Conservation (phyloP, 1,140 invertebrate species). For the Megalopta genalis region DNA sequence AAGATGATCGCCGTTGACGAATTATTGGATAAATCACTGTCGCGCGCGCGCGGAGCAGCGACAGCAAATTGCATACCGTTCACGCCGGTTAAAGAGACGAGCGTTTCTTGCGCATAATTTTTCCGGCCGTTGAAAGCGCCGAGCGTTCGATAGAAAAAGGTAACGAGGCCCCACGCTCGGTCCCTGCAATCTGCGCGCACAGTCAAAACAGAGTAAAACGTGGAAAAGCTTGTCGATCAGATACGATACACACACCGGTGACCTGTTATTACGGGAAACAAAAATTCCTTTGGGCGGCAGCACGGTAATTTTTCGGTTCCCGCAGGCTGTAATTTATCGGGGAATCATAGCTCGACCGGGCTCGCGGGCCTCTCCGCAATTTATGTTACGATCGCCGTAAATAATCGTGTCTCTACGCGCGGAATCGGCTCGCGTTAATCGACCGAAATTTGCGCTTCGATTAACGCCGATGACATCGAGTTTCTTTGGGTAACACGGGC, state of each 20-base stretch:
- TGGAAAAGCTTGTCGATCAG: background rate
- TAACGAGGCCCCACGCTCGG: too few species aligned
- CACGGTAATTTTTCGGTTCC: constrained; percentile 7
- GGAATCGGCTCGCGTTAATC: background rate
- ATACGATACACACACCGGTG: background rate
- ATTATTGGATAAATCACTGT: constrained; percentile 1
- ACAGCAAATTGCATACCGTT: background rate
- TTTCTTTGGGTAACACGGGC: too few species aligned
- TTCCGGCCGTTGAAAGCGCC: background rate
- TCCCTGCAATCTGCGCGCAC: background rate
- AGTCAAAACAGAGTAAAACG: background rate
- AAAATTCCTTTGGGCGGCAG: background rate
- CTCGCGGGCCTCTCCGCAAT: background rate
- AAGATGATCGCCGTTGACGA: background rate
- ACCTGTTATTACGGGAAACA: constrained; percentile 28
- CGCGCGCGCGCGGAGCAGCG: background rate
- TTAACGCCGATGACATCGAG: too few species aligned
- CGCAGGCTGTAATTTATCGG: constrained; percentile 15
- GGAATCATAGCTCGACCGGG: background rate
- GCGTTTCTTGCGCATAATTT: background rate
- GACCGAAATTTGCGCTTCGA: background rate
- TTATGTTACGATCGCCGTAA: constrained; percentile 11
- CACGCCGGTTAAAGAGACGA: background rate
- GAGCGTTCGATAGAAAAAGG: background rate
- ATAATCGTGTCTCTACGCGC: constrained; percentile 11